Conservation (phyloP, 1,140 invertebrate species). For the Drosophila varians region DNA sequence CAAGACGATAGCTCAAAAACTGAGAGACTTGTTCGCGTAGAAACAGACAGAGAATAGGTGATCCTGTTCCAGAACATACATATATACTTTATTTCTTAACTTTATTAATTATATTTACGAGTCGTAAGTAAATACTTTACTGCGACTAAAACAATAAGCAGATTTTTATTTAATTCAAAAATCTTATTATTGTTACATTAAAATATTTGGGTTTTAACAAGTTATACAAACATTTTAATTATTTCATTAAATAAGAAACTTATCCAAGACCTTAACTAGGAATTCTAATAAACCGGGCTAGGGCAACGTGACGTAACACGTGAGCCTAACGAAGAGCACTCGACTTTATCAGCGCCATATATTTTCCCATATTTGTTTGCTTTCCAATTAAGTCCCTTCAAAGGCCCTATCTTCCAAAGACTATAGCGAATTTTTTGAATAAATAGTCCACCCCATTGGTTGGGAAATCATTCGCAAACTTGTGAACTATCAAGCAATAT, state of each 20-base stretch:
- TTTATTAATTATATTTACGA: no score
- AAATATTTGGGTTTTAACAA: no score
- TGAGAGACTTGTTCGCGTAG: no score
- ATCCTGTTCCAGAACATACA: no score
- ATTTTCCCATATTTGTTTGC: conserved; percentile 42
- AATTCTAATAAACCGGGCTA: conserved; percentile 8
- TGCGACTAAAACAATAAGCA: no score
- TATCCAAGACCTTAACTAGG: conserved; percentile 1
- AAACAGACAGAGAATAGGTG: no score
- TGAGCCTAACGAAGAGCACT: conserved; percentile 15
- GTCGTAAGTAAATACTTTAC: no score
- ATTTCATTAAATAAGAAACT: background rate
- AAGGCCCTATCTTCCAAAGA: conserved; percentile 20
- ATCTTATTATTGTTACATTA: no score
- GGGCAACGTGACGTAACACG: conserved; percentile 9
- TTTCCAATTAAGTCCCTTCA: conserved; percentile 33
- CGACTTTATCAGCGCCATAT: conserved; percentile 43
- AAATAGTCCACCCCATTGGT: conserved; percentile 43
- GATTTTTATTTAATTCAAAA: no score
- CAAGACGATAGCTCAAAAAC: no score
- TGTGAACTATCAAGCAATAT: conserved; percentile 50
- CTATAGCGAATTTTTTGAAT: conserved; percentile 45
- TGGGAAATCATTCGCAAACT: conserved; percentile 58
- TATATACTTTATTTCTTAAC: no score
- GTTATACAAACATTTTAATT: no score